phyloP scores from a whole-genome alignment of 2,113 vertebrate species.

The Centropus unirufus region DNA sequence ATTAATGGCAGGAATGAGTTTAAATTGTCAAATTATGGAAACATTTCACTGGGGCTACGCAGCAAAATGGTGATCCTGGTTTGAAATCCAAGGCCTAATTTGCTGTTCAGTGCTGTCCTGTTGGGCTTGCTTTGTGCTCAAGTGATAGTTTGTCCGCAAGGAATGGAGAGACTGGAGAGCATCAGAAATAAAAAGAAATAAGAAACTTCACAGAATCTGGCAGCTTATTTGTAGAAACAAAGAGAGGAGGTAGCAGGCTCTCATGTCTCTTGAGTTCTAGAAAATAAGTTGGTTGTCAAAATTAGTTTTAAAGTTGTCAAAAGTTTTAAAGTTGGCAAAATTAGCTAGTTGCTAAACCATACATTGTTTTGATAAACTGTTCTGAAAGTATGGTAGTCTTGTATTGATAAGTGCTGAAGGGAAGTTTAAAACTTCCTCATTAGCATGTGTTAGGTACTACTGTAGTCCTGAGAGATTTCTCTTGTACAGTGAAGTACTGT shows the following conservation, averaged over 20 bases:
- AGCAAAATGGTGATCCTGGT: background rate
- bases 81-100: background rate
- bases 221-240: slow-evolving; percentile 9
- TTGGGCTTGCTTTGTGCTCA: background rate
- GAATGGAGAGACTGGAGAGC: background rate
- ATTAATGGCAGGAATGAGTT: background rate
- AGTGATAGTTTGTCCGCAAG: background rate
- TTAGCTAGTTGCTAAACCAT: background rate
- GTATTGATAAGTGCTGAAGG: slow-evolving; percentile 42
- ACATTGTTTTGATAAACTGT: slow-evolving; percentile 39
- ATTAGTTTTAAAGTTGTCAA: background rate
- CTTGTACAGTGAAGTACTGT: slow-evolving; percentile 43
- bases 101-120: background rate
- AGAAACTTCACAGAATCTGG: slow-evolving; percentile 27
- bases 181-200: background rate
- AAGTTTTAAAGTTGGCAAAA: too few relatives aligned
- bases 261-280: background rate
- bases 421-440: slow-evolving; percentile 51
- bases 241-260: background rate
- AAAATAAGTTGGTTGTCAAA: slow-evolving; percentile 30
- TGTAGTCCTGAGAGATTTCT: slow-evolving; percentile 35
- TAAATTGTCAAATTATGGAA: background rate
- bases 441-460: slow-evolving; percentile 47
- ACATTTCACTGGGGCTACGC: background rate
- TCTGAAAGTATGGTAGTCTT: slow-evolving; percentile 8